A percentile compares a stretch with the other conserved stretches of the same genome.
phyloP scores from a whole-genome alignment of 2,888 invertebrate genomes.

The Axea sp. region DNA sequence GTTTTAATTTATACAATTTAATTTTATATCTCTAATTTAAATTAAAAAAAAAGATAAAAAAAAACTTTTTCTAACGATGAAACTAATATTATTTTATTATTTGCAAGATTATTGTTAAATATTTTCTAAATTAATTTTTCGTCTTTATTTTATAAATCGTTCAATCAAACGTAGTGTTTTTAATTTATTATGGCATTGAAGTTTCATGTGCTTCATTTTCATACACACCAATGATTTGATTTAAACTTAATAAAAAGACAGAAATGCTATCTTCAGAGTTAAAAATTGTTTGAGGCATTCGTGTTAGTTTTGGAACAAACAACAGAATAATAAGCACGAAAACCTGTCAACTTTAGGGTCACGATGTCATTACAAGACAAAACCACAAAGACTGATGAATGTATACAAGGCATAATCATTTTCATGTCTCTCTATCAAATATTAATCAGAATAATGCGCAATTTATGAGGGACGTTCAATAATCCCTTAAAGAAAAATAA shows the following conservation, averaged over 20 bases:
- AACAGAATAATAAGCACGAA: constrained; percentile 16
- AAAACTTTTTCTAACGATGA: no score
- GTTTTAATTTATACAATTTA: no score
- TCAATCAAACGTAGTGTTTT: no score
- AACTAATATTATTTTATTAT: no score
- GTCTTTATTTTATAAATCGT: no score
- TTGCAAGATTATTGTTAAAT: no score
- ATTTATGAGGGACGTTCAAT: no score
- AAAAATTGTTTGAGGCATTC: constrained; percentile 7
- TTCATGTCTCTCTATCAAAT: constrained; percentile 9
- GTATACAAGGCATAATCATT: constrained; percentile 19
- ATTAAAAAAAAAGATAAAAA: no score
- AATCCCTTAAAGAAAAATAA: constrained; percentile 16
- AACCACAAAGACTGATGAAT: constrained; percentile 20
- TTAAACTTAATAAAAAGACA: neutral
- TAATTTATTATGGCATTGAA: neutral
- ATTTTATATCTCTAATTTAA: no score
- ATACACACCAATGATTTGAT: neutral
- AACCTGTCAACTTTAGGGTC: constrained; percentile 30
- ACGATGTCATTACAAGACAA: constrained; percentile 35
- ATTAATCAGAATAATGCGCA: no score
- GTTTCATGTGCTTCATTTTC: neutral
- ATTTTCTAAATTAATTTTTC: no score
- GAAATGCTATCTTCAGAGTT: neutral
- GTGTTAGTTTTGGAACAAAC: constrained; percentile 18